Evolutionary conservation across 2,888 invertebrate genomes (phyloP), one percentile per base, ranked within the genome.

Genomic region (Apamea epomidion): DNA sequence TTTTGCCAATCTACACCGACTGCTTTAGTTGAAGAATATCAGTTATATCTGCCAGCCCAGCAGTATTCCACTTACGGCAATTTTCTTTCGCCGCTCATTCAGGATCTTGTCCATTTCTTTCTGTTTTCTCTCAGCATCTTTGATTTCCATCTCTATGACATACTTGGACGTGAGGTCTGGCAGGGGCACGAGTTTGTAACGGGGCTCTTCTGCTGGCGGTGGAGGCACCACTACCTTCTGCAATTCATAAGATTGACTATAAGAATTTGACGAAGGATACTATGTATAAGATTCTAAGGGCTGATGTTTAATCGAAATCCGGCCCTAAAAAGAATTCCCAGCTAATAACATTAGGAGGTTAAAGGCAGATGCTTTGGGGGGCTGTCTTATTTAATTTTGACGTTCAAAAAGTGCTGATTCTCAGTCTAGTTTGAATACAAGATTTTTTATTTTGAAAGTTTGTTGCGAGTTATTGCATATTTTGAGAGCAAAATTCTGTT

Each of bases 151-250:
- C 10, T 93, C 93, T 21, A 86, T 73, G 81, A 93, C 93, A 86
- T 96, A 96, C 84, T 96, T 95, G 7, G 96, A 97, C 0, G 94
- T 94, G 58, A 97, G 92, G 82, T 97, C 96, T 1, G 97, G 97
- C 0, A 97, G 91, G 0, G 96, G 96, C 45, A 96, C 94, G n/a
- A 97, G 92, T 0, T 94, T 92, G 88, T 97, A 97, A 0, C 95
- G 93, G 0, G 96, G 96, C 82, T 95, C 95, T 73, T 95, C 94
- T 1, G 92, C 92, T 2, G 91, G 92, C 0, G 90, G 90, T 0
- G 92, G 91, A 0, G 88, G 82, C 72, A 87, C 94, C 84, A 92
- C 93, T 6, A 92, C 83, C 21, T 92, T 90, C 96, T 96, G 85
- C 0, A 85, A 80, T 62, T 60, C 21, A 62, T 21, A 58, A 16